Conservation (phyloP, 2,797 vertebrate genomes). For the Chelon labrosus region DNA sequence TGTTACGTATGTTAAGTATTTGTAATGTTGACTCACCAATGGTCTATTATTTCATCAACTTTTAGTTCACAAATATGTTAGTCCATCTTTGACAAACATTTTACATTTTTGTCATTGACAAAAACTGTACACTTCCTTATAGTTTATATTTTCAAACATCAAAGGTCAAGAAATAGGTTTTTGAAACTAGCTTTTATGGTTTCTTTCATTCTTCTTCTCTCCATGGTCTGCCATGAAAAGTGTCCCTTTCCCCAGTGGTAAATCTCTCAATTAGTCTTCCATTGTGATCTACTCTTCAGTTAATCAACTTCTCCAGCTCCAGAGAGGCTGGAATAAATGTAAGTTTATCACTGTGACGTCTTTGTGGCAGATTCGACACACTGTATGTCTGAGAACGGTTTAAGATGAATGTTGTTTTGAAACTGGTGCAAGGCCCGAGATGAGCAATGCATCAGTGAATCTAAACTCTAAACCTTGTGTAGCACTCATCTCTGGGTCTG, state of each 20-base stretch:
- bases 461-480: constrained; percentile 53
- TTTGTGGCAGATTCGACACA: constrained; percentile 31
- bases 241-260: background rate
- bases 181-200: background rate
- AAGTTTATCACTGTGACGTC: constrained; percentile 38
- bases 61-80: too few relatives aligned
- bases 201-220: background rate
- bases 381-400: constrained; percentile 19
- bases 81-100: too few relatives aligned
- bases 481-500: constrained; percentile 53
- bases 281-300: constrained; percentile 5
- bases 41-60: too few relatives aligned
- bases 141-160: background rate
- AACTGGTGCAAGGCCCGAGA: constrained; percentile 49
- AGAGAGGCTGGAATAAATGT: constrained; percentile 17
- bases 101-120: too few relatives aligned
- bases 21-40: too few relatives aligned
- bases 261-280: constrained; percentile 3
- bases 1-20: too few relatives aligned
- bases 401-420: constrained; percentile 66
- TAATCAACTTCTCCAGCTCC: constrained; percentile 2
- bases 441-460: constrained; percentile 54
- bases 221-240: background rate
- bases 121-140: background rate
- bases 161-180: background rate